Evolutionary conservation across 1,140 invertebrate species (phyloP).

Genomic region (Augochlora pura): DNA sequence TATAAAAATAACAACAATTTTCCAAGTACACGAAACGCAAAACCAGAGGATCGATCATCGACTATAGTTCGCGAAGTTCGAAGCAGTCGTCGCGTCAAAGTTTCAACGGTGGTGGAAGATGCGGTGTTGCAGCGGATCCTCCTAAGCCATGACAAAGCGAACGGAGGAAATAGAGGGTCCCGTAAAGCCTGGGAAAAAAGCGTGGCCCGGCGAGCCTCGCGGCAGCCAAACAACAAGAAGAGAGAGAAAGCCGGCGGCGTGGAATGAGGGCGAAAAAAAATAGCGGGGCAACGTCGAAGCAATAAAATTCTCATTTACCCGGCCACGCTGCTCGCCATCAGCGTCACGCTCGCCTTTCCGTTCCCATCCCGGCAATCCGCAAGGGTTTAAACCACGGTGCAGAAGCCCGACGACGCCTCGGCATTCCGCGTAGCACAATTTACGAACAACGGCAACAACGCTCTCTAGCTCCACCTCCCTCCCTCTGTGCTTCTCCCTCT

Average conservation of each 20-base stretch:
- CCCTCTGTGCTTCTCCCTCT: no score
- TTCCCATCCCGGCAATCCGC: constrained; percentile 35
- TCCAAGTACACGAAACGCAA: no score
- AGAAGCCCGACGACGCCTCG: constrained; percentile 31
- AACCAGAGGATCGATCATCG: no score
- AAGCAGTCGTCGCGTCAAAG: no score
- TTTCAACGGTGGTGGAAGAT: no score
- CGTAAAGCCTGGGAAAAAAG: neutral
- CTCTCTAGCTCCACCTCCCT: no score
- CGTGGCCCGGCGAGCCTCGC: no score
- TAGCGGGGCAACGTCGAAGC: neutral
- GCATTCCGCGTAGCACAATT: constrained; percentile 36
- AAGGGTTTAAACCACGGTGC: constrained; percentile 41
- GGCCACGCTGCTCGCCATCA: neutral
- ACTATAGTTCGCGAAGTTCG: no score
- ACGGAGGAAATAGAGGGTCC: neutral
- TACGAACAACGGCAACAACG: constrained; percentile 39
- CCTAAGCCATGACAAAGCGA: neutral
- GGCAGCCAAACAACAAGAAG: no score
- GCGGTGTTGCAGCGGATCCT: neutral
- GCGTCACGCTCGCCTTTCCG: constrained; percentile 25
- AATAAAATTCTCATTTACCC: constrained; percentile 32
- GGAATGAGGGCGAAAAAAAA: neutral
- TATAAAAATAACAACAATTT: no score
- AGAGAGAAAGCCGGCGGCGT: neutral